Evolutionary conservation across 1,140 invertebrate genomes (phyloP).

Genomic region (Camponotus floridanus): DNA sequence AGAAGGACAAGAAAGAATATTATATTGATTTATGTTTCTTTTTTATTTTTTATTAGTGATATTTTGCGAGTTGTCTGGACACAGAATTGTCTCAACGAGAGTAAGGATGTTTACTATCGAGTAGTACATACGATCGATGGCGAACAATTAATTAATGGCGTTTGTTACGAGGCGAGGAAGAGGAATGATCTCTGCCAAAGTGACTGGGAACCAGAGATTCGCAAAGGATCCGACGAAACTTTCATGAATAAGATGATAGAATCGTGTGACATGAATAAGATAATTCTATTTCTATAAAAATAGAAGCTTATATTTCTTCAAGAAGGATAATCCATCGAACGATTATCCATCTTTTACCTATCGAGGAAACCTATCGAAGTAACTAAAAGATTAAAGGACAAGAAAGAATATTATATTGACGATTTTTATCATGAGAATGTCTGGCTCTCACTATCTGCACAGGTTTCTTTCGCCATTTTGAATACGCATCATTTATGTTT

Average conservation of each 20-base stretch:
- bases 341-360: too few relatives aligned
- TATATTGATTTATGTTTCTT: too few relatives aligned
- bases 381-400: not conserved
- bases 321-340: too few relatives aligned
- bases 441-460: too few relatives aligned
- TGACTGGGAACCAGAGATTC: not conserved
- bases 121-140: conserved; percentile 8
- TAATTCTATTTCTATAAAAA: too few relatives aligned
- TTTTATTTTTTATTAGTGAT: not conserved
- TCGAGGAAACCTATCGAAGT: too few relatives aligned
- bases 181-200: not conserved
- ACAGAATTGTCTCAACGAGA: not conserved
- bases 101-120: not conserved
- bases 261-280: too few relatives aligned
- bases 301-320: too few relatives aligned
- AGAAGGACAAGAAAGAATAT: not conserved
- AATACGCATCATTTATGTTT: not conserved
- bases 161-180: not conserved
- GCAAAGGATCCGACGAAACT: too few relatives aligned
- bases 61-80: not conserved
- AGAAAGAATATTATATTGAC: not conserved
- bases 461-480: not conserved
- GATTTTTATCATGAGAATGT: not conserved
- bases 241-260: too few relatives aligned
- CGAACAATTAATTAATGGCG: conserved; percentile 31